Percentiles rank a stretch among this genome's conserved stretches.
phyloP scores from a whole-genome alignment of 2,888 invertebrate species.

The Drosophila merina region DNA sequence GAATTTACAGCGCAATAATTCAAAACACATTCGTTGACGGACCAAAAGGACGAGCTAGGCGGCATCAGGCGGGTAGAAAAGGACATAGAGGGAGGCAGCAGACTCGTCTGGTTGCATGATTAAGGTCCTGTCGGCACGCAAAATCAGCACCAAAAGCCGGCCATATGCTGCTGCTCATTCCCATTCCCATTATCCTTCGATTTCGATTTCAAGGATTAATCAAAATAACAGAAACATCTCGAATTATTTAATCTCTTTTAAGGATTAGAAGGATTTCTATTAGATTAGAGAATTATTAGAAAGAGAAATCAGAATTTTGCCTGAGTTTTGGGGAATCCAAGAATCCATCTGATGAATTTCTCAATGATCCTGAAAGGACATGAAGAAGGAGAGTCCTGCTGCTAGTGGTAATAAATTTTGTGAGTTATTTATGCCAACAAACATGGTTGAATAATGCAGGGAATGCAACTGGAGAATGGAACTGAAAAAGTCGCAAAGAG shows the following conservation, averaged over 20 bases:
- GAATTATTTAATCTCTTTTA: too few species aligned
- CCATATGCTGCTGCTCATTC: constrained; percentile 21
- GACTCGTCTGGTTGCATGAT: constrained; percentile 62
- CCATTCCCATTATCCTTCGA: not conserved
- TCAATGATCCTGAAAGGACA: not conserved
- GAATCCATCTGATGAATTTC: not conserved
- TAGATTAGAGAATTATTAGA: too few species aligned
- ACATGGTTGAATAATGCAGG: constrained; percentile 35
- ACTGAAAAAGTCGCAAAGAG: not conserved
- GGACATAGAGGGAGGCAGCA: constrained; percentile 20
- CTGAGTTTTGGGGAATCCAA: too few species aligned
- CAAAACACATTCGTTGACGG: constrained; percentile 78
- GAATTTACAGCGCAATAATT: constrained; percentile 77
- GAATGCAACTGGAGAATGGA: constrained; percentile 37
- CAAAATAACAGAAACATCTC: not conserved
- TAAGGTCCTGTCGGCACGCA: constrained; percentile 76
- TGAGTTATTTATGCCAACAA: constrained; percentile 39
- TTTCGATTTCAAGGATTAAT: constrained; percentile 12
- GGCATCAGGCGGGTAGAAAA: not conserved
- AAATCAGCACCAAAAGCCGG: constrained; percentile 5
- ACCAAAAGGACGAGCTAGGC: constrained; percentile 28
- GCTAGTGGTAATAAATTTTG: constrained; percentile 21
- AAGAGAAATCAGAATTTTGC: too few species aligned
- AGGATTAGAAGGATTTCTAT: too few species aligned
- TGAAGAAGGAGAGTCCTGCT: not conserved